Percentiles rank a stretch among this genome's conserved stretches.
Evolutionary conservation across 2,113 vertebrate species (phyloP).

Genomic region (Arvicanthis niloticus): DNA sequence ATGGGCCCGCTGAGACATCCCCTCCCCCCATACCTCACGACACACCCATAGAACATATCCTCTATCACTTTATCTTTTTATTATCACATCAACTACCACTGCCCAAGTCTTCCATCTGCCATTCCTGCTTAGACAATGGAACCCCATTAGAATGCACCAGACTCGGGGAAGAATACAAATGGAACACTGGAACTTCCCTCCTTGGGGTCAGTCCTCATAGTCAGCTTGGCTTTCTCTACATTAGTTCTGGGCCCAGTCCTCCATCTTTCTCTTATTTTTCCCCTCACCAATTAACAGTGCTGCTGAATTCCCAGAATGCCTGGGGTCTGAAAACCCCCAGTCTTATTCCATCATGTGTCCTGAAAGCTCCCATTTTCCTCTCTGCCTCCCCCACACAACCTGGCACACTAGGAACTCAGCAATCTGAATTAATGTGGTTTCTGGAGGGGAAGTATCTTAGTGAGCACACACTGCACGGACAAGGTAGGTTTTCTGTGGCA

Average conservation of each 20-base stretch:
- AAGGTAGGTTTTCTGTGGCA: neutral
- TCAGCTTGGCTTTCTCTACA: neutral
- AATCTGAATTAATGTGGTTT: neutral
- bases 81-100: neutral
- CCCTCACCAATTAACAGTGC: neutral
- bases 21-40: no score
- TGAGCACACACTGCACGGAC: neutral
- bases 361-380: neutral
- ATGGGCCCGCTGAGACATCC: no score
- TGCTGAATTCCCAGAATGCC: conserved; percentile 3
- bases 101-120: neutral
- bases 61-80: no score
- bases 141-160: neutral
- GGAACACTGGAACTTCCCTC: neutral
- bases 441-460: neutral
- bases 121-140: neutral
- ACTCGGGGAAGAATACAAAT: neutral
- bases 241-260: neutral
- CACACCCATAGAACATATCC: no score
- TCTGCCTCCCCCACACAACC: neutral
- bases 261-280: neutral
- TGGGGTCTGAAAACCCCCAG: no score
- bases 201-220: neutral
- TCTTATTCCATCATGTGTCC: neutral
- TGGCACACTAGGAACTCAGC: neutral